Evolutionary conservation across 2,888 invertebrate genomes (phyloP), one percentile per base, ranked within the genome.

Genomic region (Caenorhabditis japonica): DNA sequence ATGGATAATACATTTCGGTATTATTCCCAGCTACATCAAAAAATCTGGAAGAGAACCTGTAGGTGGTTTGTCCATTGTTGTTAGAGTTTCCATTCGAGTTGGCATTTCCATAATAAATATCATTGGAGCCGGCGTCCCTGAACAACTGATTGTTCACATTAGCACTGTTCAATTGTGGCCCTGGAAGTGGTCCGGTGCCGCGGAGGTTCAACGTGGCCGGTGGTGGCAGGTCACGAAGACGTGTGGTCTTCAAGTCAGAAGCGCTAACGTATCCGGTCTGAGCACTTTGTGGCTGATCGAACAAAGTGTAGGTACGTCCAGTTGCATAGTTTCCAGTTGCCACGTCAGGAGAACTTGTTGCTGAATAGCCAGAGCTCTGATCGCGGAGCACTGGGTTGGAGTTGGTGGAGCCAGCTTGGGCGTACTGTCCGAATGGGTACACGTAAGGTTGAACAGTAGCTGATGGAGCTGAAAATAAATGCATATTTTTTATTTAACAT

Each of bases 1-100:
- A 78, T n/a, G 78, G 78, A 59, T 78, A 78, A 51, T 68, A 78
- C 78, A 78, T 71, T 41, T 59, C 75, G 12, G 69, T 75, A 17
- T 75, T 64, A 70, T 70, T 75, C 33, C 64, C 69, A 51, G 69
- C 62, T 25, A 68, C 66, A 30, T 73, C 73, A 73, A 73, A 73
- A 61, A 73, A 73, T 56, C 68, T 66, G n/a, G 68, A 53, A 51
- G 60, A 59, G 52, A 59, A 59, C 59, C 53, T 58, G 59, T 59
- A 68, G 33, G 25, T 53, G 5, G 44, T 21, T 30, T 68, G 53
- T n/a, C 52, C 58, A 30, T 59, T 58, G 52, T 19, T 46, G 10
- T 39, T 49, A 13, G 8, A 23, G 19, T 41, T 59, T 17, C 27
- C 23, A 27, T 62, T 58, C 2, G 44, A 27, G 23, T 62, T 62